Evolutionary conservation across 2,797 vertebrate species (phyloP).

Genomic region (Chelmon rostratus): DNA sequence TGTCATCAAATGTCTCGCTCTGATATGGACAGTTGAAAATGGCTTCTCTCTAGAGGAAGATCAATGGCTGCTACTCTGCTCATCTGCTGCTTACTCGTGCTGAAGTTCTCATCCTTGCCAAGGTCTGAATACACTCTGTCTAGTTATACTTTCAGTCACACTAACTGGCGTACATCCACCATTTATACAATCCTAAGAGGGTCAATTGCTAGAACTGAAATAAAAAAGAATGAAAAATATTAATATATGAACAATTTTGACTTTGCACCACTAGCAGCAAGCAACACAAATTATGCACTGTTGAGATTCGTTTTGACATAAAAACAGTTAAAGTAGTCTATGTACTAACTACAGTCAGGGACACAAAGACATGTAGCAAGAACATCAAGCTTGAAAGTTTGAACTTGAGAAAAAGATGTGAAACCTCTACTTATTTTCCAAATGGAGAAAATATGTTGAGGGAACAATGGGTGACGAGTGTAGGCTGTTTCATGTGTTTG

Average conservation of each 20-base stretch:
- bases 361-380: too few relatives aligned
- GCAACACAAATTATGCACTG: too few relatives aligned
- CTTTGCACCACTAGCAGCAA: too few relatives aligned
- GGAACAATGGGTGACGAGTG: not conserved
- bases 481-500: not conserved
- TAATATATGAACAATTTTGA: too few relatives aligned
- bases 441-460: not conserved
- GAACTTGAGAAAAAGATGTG: not conserved
- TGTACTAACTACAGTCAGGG: too few relatives aligned
- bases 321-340: too few relatives aligned
- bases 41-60: not conserved
- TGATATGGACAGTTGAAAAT: not conserved
- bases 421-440: not conserved
- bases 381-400: not conserved
- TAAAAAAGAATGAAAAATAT: too few relatives aligned
- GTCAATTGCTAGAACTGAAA: too few relatives aligned
- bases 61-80: not conserved
- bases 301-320: too few relatives aligned
- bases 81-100: not conserved
- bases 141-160: not conserved
- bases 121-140: not conserved
- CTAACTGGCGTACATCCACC: not conserved
- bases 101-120: not conserved
- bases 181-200: too few relatives aligned
- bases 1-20: too few relatives aligned